These are phyloP conservation scores for Machimus rusticus DNA, from an alignment of 2,888 invertebrate species.

Conservation along the genomic window DNA sequence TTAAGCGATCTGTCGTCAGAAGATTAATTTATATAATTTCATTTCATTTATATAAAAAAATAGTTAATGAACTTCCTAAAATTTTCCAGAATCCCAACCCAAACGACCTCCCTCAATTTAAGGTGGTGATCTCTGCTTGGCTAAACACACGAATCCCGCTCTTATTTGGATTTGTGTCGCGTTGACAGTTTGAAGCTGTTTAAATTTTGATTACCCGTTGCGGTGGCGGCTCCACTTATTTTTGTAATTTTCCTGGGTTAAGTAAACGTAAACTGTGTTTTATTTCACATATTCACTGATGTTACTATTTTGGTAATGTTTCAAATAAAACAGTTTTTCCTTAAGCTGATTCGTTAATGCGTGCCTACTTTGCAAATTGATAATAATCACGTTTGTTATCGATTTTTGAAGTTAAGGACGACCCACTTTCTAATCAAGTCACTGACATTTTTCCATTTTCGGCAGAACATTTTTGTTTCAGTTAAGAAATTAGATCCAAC, in stretches of 20 bases:
- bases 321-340: not conserved
- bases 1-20: no score
- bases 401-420: not conserved
- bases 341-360: not conserved
- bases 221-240: not conserved
- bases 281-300: not conserved
- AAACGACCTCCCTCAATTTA: not conserved
- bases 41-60: no score
- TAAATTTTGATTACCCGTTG: not conserved
- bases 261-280: not conserved
- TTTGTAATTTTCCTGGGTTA: not conserved
- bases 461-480: no score
- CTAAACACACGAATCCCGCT: not conserved
- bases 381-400: not conserved
- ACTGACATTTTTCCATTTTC: no score
- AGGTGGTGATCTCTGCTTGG: not conserved
- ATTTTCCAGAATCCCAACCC: not conserved
- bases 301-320: not conserved
- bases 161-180: not conserved
- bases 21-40: no score
- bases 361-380: not conserved
- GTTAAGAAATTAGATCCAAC: no score
- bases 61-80: no score
- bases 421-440: not conserved
- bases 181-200: not conserved